Conservation (phyloP, 92 coral and sea anemone species). For the Galaxea fascicularis region DNA sequence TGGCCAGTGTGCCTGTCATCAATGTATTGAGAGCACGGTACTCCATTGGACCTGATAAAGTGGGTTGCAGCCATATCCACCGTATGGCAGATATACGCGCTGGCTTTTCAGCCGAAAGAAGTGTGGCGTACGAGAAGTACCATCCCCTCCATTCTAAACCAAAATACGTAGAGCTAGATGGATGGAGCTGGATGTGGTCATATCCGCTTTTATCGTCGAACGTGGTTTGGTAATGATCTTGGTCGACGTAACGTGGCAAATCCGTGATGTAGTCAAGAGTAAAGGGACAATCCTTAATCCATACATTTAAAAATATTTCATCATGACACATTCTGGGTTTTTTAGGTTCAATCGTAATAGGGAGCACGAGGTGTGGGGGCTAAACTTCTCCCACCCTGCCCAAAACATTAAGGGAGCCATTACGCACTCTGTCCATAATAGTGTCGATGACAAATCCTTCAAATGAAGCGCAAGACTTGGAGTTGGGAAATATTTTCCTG, state of each 20-base stretch:
- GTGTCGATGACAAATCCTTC: not conserved
- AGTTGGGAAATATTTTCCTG: too few species aligned
- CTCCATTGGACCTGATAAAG: constrained; percentile 48
- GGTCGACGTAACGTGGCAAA: too few species aligned
- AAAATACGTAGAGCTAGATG: too few species aligned
- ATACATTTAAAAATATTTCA: too few species aligned
- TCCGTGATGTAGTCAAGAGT: too few species aligned
- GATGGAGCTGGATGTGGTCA: too few species aligned
- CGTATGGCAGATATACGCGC: constrained; percentile 50
- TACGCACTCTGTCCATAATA: not conserved
- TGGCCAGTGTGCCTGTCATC: not conserved
- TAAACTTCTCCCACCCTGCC: not conserved
- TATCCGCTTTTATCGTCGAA: too few species aligned
- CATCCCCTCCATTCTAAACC: too few species aligned
- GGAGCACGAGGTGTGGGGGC: not conserved
- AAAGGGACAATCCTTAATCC: too few species aligned
- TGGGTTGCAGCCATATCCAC: constrained; percentile 50
- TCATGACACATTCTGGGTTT: not conserved
- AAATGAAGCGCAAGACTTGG: too few species aligned
- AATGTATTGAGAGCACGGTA: constrained; percentile 44
- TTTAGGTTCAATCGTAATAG: not conserved
- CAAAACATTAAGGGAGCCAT: not conserved
- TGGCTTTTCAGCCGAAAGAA: constrained; percentile 71
- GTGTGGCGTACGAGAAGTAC: too few species aligned
- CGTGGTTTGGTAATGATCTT: too few species aligned